Conservation (phyloP, 2,888 invertebrate species). For the Alsophila aescularia region DNA sequence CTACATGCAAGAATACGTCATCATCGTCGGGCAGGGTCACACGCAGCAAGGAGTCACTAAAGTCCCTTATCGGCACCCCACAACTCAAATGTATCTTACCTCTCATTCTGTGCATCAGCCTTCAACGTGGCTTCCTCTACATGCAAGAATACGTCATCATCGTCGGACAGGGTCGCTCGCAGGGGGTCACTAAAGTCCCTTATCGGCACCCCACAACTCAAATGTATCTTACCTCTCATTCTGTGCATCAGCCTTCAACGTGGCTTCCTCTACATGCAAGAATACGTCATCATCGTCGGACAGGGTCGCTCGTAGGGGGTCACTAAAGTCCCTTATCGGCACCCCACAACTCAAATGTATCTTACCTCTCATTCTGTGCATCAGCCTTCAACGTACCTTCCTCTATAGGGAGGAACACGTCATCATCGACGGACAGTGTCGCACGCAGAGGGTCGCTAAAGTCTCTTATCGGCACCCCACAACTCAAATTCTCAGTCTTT, state of each 20-base stretch:
- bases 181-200: constrained; percentile 94
- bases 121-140: constrained; percentile 69
- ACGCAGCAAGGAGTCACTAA: no score
- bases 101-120: constrained; percentile 70
- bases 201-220: constrained; percentile 83
- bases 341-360: no score
- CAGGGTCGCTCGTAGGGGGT: no score
- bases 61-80: no score
- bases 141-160: constrained; percentile 77
- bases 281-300: no score
- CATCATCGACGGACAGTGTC: constrained; percentile 73
- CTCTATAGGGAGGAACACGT: constrained; percentile 76
- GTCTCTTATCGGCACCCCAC: constrained; percentile 87
- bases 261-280: no score
- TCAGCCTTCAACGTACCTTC: constrained; percentile 70
- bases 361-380: constrained; percentile 69
- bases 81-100: constrained; percentile 46
- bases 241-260: no score
- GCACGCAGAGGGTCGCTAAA: constrained; percentile 93
- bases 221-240: no score
- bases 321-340: no score
- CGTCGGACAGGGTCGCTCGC: constrained; percentile 78
- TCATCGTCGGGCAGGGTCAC: no score
- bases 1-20: no score
- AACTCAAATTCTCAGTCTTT: constrained; percentile 69